Evolutionary conservation across 2,888 invertebrate genomes (phyloP), one percentile per base, ranked within the genome.

Genomic region (Neoascia interrupta): DNA sequence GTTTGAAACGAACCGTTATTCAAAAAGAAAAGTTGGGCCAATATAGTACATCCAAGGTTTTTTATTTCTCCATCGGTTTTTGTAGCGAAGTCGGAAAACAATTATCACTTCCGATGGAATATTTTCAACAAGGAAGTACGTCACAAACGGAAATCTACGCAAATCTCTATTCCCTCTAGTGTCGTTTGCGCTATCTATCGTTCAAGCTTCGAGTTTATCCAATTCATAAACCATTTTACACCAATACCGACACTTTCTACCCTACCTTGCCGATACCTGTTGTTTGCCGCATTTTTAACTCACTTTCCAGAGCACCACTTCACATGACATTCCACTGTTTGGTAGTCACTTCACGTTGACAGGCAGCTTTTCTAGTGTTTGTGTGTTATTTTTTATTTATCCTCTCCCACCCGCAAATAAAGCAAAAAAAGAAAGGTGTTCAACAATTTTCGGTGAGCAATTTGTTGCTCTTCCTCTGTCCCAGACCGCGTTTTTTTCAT

Each of bases 381-480:
- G 51, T 68, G 60, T 66, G 23, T 36, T 69, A 43, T 53, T 58
- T 63, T 58, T 53, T 36, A 1, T 58, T 60, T 60, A 37, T 37
- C 31, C 60, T 23, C 43, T 56, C 41, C 37, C 43, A 43, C 8
- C n/a, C 37, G 23, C 61, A 28, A 61, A 56, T 47, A n/a, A n/a
- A 41, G 16, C 37, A 69, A 43, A 34, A 18, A 45, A 37, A 34
- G 53, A 34, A 18, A 45, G 43, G 19, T 18, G 41, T 53, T 56
- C 39, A 34, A 51, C 61, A 49, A 39, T 49, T 51, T 34, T 54
- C 31, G 31, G 34, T 58, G 28, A 80, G 54, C 51, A 53, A 80
- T 74, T 74, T 73, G 74, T 74, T 80, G 80, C 68, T 80, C 56
- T 49, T 41, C 16, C 19, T 45, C 41, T n/a, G n/a, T n/a, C n/a